Conservation (phyloP, 2,113 vertebrate genomes). For the Psilopogon haemacephalus region DNA sequence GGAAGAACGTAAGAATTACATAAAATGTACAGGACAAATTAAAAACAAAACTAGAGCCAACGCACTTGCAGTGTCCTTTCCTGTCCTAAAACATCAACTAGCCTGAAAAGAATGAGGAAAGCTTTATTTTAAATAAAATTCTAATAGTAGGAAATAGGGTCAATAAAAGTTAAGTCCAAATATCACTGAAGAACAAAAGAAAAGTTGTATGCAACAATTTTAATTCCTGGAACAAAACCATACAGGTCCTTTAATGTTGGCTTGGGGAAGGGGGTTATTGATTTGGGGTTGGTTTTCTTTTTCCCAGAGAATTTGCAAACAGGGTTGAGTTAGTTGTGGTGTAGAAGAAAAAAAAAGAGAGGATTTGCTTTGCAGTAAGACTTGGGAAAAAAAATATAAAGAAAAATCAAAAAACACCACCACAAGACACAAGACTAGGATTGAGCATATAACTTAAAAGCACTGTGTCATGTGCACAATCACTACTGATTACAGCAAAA, state of each 20-base stretch:
- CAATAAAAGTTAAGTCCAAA: background rate
- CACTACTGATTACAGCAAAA: constrained; percentile 65
- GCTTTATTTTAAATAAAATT: background rate
- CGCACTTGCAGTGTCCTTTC: background rate
- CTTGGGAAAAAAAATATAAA: constrained; percentile 50
- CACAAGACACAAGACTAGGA: constrained; percentile 34
- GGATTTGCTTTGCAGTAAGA: constrained; percentile 15
- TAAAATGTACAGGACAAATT: background rate
- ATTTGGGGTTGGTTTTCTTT: no score
- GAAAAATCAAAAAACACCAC: constrained; percentile 33
- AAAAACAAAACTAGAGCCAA: background rate
- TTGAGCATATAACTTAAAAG: constrained; percentile 68
- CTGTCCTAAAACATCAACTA: background rate
- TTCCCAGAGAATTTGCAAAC: constrained; percentile 62
- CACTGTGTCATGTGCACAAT: constrained; percentile 59
- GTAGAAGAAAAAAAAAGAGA: constrained; percentile 34
- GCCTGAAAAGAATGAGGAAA: background rate
- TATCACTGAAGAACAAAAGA: background rate
- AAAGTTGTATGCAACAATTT: background rate
- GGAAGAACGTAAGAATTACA: background rate
- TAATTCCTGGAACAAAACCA: constrained; percentile 57
- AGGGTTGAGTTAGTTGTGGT: constrained; percentile 31
- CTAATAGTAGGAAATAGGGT: background rate
- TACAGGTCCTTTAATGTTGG: constrained; percentile 37
- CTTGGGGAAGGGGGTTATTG: no score